Base-by-base conservation (phyloP, 2,888 invertebrate genomes). In the Eristalis intricaria region DNA sequence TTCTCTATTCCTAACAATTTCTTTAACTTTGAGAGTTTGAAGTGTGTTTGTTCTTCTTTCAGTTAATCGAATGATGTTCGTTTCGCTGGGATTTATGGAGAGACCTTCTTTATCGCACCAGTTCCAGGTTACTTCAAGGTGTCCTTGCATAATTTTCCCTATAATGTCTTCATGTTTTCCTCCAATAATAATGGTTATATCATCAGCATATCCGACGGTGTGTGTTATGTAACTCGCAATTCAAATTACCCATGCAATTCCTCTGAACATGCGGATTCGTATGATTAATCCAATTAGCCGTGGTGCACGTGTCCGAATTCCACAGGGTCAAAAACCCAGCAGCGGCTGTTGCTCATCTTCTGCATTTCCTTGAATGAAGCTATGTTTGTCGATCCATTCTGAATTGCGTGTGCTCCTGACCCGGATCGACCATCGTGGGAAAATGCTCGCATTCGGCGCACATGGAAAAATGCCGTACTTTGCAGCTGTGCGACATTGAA, bases 251-350 rank as follows among this genome's bases (percentile, higher is more conserved):
- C 50, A 7, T 15, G 60, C n/a, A 8, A 56, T 56, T 56, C 56
- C 4, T 71, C 58, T 40, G 70, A 63, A 29, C 65, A 65, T 23
- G 64, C 64, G 40, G 63, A 77, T 73, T 56, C 73, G 26, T 77
- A 73, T 73, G 81, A 81, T 81, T 85, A 77, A 85, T 85, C 85
- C 85, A 85, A 85, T 85, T 81, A 85, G 64, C 50, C 50, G 43
- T 56, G 75, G 35, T 50, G 65, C 61, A 79, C 76, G 79, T 79
- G 26, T 3, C 26, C 26, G 26, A 26, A 3, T 32, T 29, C 69
- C 40, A n/a, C n/a, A n/a, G 13, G 15, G 2, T n/a, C 43, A 4
- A 43, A 13, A 40, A 40, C 29, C 40, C 26, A 22, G 22, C 19
- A 10, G 50, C 2, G 8, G 29, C 29, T 1, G 60, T 8, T 60